These are phyloP conservation scores for Drosophila tanythrix DNA, from an alignment of 2,888 invertebrate species.

Conservation along the genomic window DNA sequence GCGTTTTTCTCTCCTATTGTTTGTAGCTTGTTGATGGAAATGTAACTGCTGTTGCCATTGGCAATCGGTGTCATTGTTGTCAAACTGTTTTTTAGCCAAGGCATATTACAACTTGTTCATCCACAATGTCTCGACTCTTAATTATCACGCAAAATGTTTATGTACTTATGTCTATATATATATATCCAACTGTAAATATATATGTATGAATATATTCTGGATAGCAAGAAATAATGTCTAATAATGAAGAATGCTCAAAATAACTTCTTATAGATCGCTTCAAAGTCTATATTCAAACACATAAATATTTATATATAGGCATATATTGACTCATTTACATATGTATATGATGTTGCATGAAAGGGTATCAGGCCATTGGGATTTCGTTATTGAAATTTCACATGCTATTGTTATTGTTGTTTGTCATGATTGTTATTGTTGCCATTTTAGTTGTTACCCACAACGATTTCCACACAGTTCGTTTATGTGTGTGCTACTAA, in stretches of 20 bases:
- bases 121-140: not conserved
- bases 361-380: constrained; percentile 31
- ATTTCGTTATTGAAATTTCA: not conserved
- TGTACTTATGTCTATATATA: not conserved
- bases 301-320: not conserved
- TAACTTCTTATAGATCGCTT: not conserved
- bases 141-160: not conserved
- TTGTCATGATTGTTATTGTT: constrained; percentile 36
- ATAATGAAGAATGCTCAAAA: not conserved
- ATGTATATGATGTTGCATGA: not conserved
- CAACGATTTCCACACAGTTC: constrained; percentile 29
- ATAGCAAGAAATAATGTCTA: not conserved
- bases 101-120: not conserved
- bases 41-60: constrained; percentile 7
- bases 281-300: not conserved
- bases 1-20: constrained; percentile 10
- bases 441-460: constrained; percentile 19
- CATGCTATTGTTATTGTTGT: constrained; percentile 6
- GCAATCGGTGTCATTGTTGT: constrained; percentile 10
- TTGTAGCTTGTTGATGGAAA: not conserved
- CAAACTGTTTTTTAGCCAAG: not conserved
- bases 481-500: constrained; percentile 21
- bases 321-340: not conserved
- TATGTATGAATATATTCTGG: not conserved
- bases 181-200: too few relatives aligned